Conservation (phyloP, 2,113 vertebrate genomes). For the Scortum barcoo region DNA sequence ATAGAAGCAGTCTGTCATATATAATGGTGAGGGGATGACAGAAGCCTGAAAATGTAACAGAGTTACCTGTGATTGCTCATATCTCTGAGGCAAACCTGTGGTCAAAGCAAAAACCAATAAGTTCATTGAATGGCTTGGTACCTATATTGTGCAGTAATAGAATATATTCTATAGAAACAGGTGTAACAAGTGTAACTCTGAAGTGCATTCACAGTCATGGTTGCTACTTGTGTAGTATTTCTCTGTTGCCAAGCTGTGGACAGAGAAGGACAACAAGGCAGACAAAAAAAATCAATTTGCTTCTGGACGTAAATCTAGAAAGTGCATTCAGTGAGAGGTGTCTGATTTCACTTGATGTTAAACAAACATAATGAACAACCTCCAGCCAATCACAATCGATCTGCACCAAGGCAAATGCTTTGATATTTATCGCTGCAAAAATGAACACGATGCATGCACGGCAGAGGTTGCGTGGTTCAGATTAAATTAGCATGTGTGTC, state of each 20-base stretch:
- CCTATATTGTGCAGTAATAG: not conserved
- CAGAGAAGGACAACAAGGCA: not conserved
- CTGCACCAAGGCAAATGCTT: not conserved
- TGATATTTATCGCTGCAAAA: slow-evolving; percentile 5
- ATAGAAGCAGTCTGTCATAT: slow-evolving; percentile 4
- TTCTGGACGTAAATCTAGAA: slow-evolving; percentile 11
- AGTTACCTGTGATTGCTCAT: slow-evolving; percentile 16
- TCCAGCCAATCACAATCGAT: slow-evolving; percentile 38
- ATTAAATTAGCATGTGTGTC: slow-evolving; percentile 6
- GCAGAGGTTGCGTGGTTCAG: not conserved
- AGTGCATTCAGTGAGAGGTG: slow-evolving; percentile 24
- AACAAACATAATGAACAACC: slow-evolving; percentile 22
- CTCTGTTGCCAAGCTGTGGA: slow-evolving; percentile 12
- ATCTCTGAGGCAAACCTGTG: slow-evolving; percentile 30
- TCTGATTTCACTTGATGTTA: slow-evolving; percentile 24
- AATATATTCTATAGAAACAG: slow-evolving; percentile 40
- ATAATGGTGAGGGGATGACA: slow-evolving; percentile 1
- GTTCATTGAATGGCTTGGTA: slow-evolving; percentile 30
- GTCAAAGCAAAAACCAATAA: slow-evolving; percentile 44
- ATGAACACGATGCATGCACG: not conserved
- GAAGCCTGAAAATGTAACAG: slow-evolving; percentile 8
- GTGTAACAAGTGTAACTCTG: not conserved
- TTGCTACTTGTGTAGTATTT: not conserved
- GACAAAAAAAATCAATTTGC: not conserved
- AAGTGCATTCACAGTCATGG: not conserved